Base-by-base conservation (phyloP, 2,113 vertebrate species). In the Ctenomys sociabilis region DNA sequence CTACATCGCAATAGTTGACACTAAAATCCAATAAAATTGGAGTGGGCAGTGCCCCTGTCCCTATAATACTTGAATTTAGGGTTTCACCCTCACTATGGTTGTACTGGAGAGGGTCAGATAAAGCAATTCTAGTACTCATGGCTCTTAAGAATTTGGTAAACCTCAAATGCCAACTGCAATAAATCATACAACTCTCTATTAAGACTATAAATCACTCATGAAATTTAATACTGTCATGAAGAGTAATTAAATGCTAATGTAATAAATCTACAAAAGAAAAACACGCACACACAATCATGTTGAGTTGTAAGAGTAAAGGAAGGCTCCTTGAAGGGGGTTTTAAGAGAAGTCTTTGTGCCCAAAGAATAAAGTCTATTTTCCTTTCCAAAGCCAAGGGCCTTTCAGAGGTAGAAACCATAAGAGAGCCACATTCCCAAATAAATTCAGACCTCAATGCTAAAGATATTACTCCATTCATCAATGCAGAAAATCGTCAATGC, bases 161-260 rank as follows among this genome's bases (percentile, higher is more conserved):
- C 89, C 85, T 93, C 83, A 97, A 97, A 97, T 93, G 95, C 94
- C 97, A 96, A 96, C 49, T 92, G 73, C n/a, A 90, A 97, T 98
- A 96, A 96, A 97, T 96, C 92, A 95, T 52, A 85, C n/a, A 92
- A 88, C 78, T 88, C 90, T 97, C 95, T 98, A 98, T 97, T 96
- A 97, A 92, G 96, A 93, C 96, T 97, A 95, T 95, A 96, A 97
- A 98, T 97, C 96, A 97, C 90, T 96, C 87, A 88, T 66, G 78
- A 97, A 97, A 95, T 89, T 97, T 97, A 97, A 97, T 97, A 93
- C 82, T 93, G 80, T 93, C 91, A 94, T 52, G 81, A 95, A 96
- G 91, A 92, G 52, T 96, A 96, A 98, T 97, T 97, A 98, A 97
- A 85, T 28, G 64, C 59, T 96, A 90, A 97, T 93, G 85, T 86